phyloP scores from a whole-genome alignment of 53 echinoderm and acorn worm genomes.

The Hippasteria phrygiana region DNA sequence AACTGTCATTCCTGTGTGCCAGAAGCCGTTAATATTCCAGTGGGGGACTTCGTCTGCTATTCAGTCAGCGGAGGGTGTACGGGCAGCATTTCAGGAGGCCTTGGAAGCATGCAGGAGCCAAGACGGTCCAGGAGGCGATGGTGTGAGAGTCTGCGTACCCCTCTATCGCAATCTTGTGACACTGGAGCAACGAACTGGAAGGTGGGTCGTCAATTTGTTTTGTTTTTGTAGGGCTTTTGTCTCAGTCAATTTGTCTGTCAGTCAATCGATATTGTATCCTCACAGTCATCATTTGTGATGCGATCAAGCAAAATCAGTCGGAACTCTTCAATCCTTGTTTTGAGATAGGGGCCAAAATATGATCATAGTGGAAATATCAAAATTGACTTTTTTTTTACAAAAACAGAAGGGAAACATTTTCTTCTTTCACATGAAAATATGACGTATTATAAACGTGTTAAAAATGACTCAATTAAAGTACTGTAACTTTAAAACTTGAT shows the following conservation, averaged over 20 bases:
- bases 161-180: slow-evolving; percentile 62
- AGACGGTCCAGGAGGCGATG: slow-evolving; percentile 31
- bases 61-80: slow-evolving; percentile 44
- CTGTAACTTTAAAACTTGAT: no score
- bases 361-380: no score
- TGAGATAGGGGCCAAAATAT: no score
- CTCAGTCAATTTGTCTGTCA: neutral
- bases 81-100: slow-evolving; percentile 53
- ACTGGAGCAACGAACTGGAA: slow-evolving; percentile 46
- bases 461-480: no score
- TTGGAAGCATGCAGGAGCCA: slow-evolving; percentile 39
- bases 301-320: no score
- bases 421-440: no score
- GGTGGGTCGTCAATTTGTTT: neutral
- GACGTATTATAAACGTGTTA: no score
- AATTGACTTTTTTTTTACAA: no score
- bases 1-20: neutral
- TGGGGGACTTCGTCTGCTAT: slow-evolving; percentile 38
- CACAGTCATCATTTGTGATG: no score
- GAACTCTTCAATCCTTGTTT: no score
- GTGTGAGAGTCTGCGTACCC: slow-evolving; percentile 48
- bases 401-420: no score
- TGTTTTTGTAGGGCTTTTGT: neutral
- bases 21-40: slow-evolving; percentile 68
- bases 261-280: neutral